Percentiles rank a stretch among this genome's conserved stretches.
Conservation (phyloP, 2,888 invertebrate genomes). For the Phortica magna region DNA sequence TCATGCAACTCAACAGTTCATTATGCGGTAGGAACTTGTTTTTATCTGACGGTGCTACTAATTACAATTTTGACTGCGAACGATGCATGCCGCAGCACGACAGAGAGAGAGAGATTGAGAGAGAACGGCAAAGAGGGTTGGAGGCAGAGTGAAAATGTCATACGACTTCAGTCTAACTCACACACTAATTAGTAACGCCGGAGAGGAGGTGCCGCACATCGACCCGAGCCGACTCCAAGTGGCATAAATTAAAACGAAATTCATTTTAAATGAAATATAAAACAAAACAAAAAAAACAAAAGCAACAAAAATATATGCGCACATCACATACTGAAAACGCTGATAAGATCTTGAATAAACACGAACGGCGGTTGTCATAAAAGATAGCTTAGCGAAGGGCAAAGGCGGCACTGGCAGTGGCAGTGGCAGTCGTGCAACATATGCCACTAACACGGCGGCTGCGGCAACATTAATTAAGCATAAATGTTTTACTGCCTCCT, state of each 20-base stretch:
- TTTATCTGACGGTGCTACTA: conserved; percentile 57
- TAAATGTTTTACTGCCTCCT: conserved; percentile 69
- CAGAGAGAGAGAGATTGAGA: background rate
- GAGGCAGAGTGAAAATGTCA: background rate
- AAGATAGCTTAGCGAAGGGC: conserved; percentile 5
- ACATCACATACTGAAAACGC: conserved; percentile 5
- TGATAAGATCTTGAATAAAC: conserved; percentile 32
- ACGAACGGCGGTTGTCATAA: conserved; percentile 28
- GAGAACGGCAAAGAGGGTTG: background rate
- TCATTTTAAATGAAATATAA: conserved; percentile 54
- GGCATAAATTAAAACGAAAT: conserved; percentile 72
- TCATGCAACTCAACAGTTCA: conserved; percentile 16
- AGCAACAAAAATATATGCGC: conserved; percentile 15
- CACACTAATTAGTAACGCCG: conserved; percentile 24
- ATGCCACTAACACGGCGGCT: conserved; percentile 49
- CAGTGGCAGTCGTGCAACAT: conserved; percentile 48
- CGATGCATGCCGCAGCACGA: conserved; percentile 63
- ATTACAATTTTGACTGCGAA: conserved; percentile 71
- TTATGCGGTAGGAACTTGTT: conserved; percentile 16
- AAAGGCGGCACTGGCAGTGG: background rate
- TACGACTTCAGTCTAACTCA: background rate
- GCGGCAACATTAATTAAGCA: conserved; percentile 68
- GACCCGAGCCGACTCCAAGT: conserved; percentile 51
- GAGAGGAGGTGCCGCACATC: background rate
- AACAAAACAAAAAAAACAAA: conserved; percentile 2